Conservation (phyloP, 2,113 vertebrate genomes). For the Ceyx margarethae region DNA sequence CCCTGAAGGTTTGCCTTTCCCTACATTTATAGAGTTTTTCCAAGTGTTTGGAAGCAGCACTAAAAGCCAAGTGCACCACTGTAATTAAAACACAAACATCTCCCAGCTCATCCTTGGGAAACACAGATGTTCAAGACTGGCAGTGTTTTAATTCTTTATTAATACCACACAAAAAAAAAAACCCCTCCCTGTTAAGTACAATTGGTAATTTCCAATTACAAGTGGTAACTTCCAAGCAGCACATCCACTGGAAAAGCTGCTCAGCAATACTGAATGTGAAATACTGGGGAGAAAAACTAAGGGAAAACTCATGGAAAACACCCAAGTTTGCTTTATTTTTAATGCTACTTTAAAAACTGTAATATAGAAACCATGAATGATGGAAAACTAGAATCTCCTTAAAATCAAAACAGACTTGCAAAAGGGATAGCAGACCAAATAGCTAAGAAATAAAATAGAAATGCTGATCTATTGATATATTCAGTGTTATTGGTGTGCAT, state of each 20-base stretch:
- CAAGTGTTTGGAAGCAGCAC: rapidly evolving
- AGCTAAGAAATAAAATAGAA: too few relatives aligned
- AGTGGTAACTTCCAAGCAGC: background rate
- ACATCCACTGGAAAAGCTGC: background rate
- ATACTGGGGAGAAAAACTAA: background rate
- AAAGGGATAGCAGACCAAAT: too few relatives aligned
- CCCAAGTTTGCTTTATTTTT: background rate
- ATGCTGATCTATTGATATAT: too few relatives aligned
- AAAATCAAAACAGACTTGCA: too few relatives aligned
- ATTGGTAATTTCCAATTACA: too few relatives aligned
- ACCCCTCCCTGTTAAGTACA: background rate
- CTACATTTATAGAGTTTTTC: rapidly evolving
- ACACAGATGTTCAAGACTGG: background rate
- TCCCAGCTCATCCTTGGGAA: background rate
- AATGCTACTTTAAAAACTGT: too few relatives aligned
- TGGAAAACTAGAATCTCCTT: too few relatives aligned
- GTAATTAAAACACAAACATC: background rate
- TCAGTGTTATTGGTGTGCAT: background rate
- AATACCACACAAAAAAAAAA: background rate
- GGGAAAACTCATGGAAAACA: conserved; percentile 17
- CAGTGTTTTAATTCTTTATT: background rate
- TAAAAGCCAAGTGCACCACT: background rate
- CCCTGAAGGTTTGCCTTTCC: background rate
- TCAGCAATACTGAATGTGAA: background rate
- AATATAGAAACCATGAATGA: too few relatives aligned